Evolutionary conservation across 2,888 invertebrate genomes (phyloP).

Genomic region (Adineta ricciae): DNA sequence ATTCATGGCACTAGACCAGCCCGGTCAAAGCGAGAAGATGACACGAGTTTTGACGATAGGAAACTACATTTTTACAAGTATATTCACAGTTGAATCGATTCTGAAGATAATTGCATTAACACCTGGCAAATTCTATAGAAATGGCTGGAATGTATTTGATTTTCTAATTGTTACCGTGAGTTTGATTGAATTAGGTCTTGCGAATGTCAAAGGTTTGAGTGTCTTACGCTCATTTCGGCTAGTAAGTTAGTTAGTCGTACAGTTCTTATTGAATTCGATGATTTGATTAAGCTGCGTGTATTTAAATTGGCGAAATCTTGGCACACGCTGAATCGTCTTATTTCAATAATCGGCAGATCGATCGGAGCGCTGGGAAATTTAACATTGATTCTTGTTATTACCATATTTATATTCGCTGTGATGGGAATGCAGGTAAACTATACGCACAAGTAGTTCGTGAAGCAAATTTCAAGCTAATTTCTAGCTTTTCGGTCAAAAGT

Average conservation of each 20-base stretch:
- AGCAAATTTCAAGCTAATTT: constrained; percentile 98
- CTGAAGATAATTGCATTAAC: constrained; percentile 91
- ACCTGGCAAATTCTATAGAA: constrained; percentile 90
- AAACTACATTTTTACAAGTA: constrained; percentile 93
- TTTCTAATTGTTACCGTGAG: constrained; percentile 92
- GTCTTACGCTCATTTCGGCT: constrained; percentile 92
- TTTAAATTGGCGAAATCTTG: constrained; percentile 98
- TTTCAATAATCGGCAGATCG: constrained; percentile 94
- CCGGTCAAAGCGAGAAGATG: constrained; percentile 79
- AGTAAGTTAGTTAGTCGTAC: constrained; percentile 59
- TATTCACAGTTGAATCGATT: constrained; percentile 85
- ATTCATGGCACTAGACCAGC: constrained; percentile 92
- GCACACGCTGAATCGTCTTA: constrained; percentile 93
- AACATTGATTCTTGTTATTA: constrained; percentile 92
- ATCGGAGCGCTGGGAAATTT: constrained; percentile 86
- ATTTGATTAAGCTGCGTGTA: constrained; percentile 85
- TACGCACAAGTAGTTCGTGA: constrained; percentile 78
- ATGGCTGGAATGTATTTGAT: constrained; percentile 97
- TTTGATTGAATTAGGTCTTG: constrained; percentile 75
- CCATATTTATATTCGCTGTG: constrained; percentile 98
- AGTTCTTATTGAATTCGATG: constrained; percentile 34
- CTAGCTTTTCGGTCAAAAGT: constrained; percentile 91
- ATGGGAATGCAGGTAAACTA: constrained; percentile 87
- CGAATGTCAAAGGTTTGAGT: constrained; percentile 82
- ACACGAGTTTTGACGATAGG: constrained; percentile 75